A percentile compares a stretch with the other conserved stretches of the same genome.
Conservation (phyloP, 1,140 invertebrate genomes). For the Caenorhabditis tropicalis region DNA sequence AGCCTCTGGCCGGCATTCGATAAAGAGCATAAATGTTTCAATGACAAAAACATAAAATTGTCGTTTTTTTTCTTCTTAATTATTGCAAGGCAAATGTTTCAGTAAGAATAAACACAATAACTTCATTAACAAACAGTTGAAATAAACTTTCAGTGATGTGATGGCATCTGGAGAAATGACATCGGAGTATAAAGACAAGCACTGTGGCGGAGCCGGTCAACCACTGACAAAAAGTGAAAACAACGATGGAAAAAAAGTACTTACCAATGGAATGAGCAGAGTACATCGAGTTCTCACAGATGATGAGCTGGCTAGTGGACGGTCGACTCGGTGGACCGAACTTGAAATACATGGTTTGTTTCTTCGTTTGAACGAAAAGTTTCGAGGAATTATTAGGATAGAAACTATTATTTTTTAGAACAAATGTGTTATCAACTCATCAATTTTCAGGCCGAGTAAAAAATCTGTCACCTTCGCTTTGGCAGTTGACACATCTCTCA, state of each 20-base stretch:
- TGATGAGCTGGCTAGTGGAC: conserved; percentile 52
- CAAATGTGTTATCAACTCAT: not conserved
- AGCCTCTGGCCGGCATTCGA: no score
- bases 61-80: no score
- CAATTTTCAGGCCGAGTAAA: conserved; percentile 56
- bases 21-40: no score
- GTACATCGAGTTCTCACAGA: conserved; percentile 52
- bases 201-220: conserved; percentile 34
- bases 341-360: conserved; percentile 57
- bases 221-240: conserved; percentile 50
- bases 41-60: no score
- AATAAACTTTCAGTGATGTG: conserved; percentile 18
- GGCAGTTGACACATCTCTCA: conserved; percentile 66
- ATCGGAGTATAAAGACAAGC: conserved; percentile 51
- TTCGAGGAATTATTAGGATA: no score
- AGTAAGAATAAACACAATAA: no score
- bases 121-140: no score
- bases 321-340: conserved; percentile 55
- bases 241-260: conserved; percentile 50
- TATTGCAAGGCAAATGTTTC: no score
- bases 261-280: conserved; percentile 49
- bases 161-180: not conserved
- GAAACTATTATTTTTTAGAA: no score
- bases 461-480: conserved; percentile 61
- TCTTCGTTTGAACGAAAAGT: no score